Conservation (phyloP, 2,113 vertebrate genomes). For the Panthera leo region DNA sequence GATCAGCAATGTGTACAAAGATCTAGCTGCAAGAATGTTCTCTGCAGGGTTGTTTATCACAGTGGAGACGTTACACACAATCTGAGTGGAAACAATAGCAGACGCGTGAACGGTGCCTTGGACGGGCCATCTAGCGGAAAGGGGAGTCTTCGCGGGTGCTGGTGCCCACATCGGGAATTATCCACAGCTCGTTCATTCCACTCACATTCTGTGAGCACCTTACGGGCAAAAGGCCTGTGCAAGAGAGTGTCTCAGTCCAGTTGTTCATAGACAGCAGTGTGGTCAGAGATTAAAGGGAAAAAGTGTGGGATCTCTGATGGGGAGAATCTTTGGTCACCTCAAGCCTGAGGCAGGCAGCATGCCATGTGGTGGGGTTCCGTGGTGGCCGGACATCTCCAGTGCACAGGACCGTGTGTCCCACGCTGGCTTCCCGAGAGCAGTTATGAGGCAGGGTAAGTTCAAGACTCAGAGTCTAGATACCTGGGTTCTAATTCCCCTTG, state of each 20-base stretch:
- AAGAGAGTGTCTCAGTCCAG: not conserved
- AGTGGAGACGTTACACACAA: not conserved
- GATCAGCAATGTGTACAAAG: not conserved
- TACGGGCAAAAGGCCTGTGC: not conserved
- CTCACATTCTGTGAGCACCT: not conserved
- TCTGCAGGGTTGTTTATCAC: not conserved
- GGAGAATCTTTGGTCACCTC: not conserved
- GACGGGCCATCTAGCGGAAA: not conserved
- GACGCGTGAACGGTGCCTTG: not conserved
- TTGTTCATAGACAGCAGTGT: not conserved
- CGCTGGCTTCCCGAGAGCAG: not conserved
- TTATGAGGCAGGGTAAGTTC: not conserved
- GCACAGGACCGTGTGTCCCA: not conserved
- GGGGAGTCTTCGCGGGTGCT: not conserved
- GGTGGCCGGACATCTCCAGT: no score
- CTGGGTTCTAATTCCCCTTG: not conserved
- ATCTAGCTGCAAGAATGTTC: not conserved
- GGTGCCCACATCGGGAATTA: fast-evolving
- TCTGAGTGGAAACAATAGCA: not conserved
- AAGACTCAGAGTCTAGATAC: not conserved
- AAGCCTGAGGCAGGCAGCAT: not conserved
- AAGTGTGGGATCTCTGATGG: not conserved
- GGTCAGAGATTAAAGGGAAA: not conserved
- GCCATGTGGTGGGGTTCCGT: fast-evolving
- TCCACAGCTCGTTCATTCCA: not conserved